Evolutionary conservation across 2,888 invertebrate genomes (phyloP), one percentile per base, ranked within the genome.

Genomic region (Ennomos erosarius): DNA sequence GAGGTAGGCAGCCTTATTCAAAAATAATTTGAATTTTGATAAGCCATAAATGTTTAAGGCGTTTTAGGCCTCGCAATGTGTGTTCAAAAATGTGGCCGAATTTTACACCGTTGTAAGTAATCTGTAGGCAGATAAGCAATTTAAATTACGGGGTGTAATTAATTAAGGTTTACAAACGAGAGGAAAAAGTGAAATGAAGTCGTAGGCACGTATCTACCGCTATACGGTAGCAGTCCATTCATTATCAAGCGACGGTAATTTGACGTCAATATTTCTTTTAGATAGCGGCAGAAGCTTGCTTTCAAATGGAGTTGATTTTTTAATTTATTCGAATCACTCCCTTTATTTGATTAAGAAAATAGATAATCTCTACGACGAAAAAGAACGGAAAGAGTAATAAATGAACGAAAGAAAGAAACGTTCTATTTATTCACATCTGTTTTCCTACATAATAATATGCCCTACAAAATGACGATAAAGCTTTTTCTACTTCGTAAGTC

Each of bases 91-190:
- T 26, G 12, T 35, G 37, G 9, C 36, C 9, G 35, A 34, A 1
- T 43, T 16, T n/a, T 16, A 48, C 34, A 40, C 34, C 33, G 16
- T 13, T 16, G 13, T 40, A 8, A 11, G 13, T 40, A 8, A 11
- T 38, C 11, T 38, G 26, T 4, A 26, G 11, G 11, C 36, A 40
- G 16, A 5, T 34, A 13, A 34, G 39, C 45, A 45, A 54, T 50
- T 53, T 52, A 44, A 65, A 50, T 55, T 55, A 51, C 44, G 42
- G 51, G 54, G 45, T 46, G 50, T 59, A 59, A 60, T 65, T 62
- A 58, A 60, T 62, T 43, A 48, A 50, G 44, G 52, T 55, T 50
- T 40, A 35, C n/a, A 62, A 40, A 48, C 55, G 43, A 50, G 46
- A 50, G 55, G 52, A 66, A 61, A 54, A 48, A 48, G 37, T 50